Conservation (phyloP, 2,797 vertebrate genomes). For the Heterohyrax brucei region DNA sequence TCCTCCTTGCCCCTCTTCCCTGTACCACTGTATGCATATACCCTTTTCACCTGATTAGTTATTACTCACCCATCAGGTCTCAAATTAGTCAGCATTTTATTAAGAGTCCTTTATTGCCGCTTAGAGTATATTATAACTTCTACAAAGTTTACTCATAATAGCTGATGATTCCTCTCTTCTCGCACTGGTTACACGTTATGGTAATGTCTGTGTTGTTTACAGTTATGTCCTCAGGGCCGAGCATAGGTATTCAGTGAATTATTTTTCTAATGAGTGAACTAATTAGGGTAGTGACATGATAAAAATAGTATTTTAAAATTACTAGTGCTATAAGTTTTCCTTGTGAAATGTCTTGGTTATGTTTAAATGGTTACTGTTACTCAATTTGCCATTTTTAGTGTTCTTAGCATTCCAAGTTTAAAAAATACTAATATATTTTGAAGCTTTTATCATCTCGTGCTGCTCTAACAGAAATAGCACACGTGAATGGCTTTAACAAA, state of each 20-base stretch:
- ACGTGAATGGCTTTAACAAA: too few relatives aligned
- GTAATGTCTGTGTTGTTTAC: neutral
- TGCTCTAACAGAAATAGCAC: too few relatives aligned
- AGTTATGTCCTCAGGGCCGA: neutral
- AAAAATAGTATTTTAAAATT: neutral
- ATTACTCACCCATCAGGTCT: neutral
- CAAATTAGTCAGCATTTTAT: neutral
- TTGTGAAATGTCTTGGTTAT: neutral
- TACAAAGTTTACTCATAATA: neutral
- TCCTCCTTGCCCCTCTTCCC: neutral
- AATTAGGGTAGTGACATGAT: neutral
- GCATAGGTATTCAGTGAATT: neutral
- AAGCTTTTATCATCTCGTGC: neutral
- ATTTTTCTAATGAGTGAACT: neutral
- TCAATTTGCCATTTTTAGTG: neutral
- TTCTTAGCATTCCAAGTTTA: neutral
- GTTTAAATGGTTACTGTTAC: neutral
- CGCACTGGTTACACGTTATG: neutral
- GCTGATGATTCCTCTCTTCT: neutral
- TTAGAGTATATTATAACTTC: neutral
- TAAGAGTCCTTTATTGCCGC: neutral
- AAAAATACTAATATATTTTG: neutral
- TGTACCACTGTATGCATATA: accelerated
- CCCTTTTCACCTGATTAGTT: too few relatives aligned
- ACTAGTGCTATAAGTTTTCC: neutral